phyloP scores from a whole-genome alignment of 1,140 invertebrate species.

The Limonius californicus region DNA sequence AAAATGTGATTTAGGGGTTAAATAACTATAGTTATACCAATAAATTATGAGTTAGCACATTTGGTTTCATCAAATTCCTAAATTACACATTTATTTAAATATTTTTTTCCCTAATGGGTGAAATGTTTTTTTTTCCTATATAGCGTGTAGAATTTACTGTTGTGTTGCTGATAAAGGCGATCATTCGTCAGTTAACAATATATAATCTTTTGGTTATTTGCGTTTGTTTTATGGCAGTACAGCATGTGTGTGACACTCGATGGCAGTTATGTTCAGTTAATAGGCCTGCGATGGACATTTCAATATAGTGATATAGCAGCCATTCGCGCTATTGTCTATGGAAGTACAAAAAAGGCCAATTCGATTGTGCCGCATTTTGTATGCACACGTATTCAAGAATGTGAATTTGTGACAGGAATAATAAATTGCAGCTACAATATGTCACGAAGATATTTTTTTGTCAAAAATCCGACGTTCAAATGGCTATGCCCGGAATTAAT shows the following conservation, averaged over 20 bases:
- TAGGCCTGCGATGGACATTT: constrained; percentile 39
- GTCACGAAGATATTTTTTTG: constrained; percentile 20
- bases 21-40: too few relatives aligned
- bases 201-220: neutral
- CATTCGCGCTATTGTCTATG: constrained; percentile 25
- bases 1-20: too few relatives aligned
- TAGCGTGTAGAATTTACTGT: too few relatives aligned
- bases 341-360: constrained; percentile 20
- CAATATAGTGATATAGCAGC: constrained; percentile 30
- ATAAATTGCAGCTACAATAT: constrained; percentile 23
- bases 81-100: neutral
- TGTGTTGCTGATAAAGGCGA: too few relatives aligned
- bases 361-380: constrained; percentile 18
- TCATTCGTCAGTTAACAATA: too few relatives aligned
- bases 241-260: constrained; percentile 35
- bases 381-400: constrained; percentile 23
- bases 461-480: constrained; percentile 1
- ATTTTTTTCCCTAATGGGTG: too few relatives aligned
- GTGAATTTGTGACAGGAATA: constrained; percentile 23
- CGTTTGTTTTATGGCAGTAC: neutral
- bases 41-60: too few relatives aligned
- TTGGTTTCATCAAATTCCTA: neutral
- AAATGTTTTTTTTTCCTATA: too few relatives aligned
- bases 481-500: constrained; percentile 21
- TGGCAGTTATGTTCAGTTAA: constrained; percentile 38